phyloP scores from a whole-genome alignment of 1,140 invertebrate species.

The Eciton burchellii region DNA sequence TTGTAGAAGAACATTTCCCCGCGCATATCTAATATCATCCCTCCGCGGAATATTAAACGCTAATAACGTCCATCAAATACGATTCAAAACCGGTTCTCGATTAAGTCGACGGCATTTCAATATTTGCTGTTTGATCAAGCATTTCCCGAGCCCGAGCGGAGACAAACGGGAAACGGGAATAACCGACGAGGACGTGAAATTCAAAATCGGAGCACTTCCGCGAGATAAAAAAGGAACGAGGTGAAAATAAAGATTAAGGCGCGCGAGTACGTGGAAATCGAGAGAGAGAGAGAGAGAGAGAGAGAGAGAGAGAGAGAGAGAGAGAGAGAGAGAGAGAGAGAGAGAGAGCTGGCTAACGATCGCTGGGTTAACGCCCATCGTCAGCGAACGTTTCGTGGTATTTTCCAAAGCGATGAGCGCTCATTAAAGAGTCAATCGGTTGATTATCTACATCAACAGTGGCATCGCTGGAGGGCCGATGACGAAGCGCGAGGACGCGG shows the following conservation, averaged over 20 bases:
- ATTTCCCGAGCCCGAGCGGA: not conserved
- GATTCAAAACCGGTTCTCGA: constrained; percentile 13
- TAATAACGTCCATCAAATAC: constrained; percentile 4
- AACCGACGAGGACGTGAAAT: not conserved
- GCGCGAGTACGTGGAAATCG: not conserved
- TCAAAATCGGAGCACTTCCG: constrained; percentile 16
- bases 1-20: not conserved
- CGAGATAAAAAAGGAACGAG: not conserved
- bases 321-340: not conserved
- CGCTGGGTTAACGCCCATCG: constrained; percentile 27
- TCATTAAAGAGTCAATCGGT: constrained; percentile 50
- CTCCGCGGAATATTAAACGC: constrained; percentile 9
- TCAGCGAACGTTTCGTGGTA: not conserved
- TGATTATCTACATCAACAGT: constrained; percentile 43
- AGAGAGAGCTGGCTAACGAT: not conserved
- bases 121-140: constrained; percentile 16
- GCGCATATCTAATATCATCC: not conserved
- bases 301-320: not conserved
- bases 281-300: not conserved
- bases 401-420: constrained; percentile 38
- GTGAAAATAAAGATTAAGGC: no score
- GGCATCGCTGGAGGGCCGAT: constrained; percentile 11
- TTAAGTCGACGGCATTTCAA: not conserved
- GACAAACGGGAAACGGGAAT: not conserved
- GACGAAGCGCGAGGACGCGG: constrained; percentile 14